Evolutionary conservation across 2,113 vertebrate genomes (phyloP), one percentile per base, ranked within the genome.

Genomic region (Carassius auratus): DNA sequence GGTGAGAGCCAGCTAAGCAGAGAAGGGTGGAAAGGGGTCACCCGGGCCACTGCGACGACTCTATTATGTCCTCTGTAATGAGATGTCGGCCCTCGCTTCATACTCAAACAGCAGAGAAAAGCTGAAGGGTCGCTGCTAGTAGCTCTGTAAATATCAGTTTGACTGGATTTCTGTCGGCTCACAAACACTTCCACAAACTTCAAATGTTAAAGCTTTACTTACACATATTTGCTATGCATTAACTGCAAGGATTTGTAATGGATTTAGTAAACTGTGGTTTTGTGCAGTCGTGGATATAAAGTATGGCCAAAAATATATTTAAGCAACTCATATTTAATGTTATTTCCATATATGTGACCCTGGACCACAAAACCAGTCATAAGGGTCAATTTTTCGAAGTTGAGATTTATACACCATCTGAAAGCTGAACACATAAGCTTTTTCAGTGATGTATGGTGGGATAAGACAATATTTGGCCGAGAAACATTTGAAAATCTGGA

Each of bases 51-150:
- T 42, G 76, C 23, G 50, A 86, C 61, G 74, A 86, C 85, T 81
- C 75, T 77, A 88, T 88, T 86, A 87, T 85, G 82, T 79, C 15
- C 64, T 75, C 84, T 78, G 76, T 89, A 86, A 87, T 88, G 84
- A 81, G 62, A 87, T 87, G 75, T 77, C 50, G 48, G 79, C 48
- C 81, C 69, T 77, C 52, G 77, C 78, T 85, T 81, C 52, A 45
- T 38, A 66, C 12, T 23, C 15, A 38, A 84, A 83, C 76, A 83
- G 36, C 48, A 71, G 5, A 14, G 64, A 59, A 59, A 71, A 45
- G 10, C 75, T 52, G 21, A 23, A 55, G 68, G 86, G 36, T 42
- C 50, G 10, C 81, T 59, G 26, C 50, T 23, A 30, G 69, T 45
- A 52, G 42, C 75, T 84, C 38, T 71, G 85, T 55, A 84, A 86